Percentiles rank a stretch among this genome's conserved stretches.
Evolutionary conservation across 2,113 vertebrate species (phyloP).

Genomic region (Salvelinus sp.): DNA sequence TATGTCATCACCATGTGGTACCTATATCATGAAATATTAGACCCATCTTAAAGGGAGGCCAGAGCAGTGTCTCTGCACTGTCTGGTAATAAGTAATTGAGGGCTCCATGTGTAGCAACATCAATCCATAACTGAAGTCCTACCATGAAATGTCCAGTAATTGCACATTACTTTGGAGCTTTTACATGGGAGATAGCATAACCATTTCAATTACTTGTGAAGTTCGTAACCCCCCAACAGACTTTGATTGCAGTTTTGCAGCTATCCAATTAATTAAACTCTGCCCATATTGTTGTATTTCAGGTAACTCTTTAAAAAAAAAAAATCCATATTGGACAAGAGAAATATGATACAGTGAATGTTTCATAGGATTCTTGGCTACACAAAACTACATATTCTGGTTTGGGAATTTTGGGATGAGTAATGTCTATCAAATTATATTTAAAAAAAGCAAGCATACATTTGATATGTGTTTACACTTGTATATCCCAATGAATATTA

Average conservation of each 20-base stretch:
- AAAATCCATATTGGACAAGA: too few relatives aligned
- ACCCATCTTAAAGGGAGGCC: conserved; percentile 6
- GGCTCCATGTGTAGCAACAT: conserved; percentile 19
- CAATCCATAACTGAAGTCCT: conserved; percentile 13
- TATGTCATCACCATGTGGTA: conserved; percentile 21
- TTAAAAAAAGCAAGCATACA: too few relatives aligned
- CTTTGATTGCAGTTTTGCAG: background rate
- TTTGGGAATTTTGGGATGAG: too few relatives aligned
- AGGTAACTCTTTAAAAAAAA: background rate
- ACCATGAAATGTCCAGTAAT: conserved; percentile 33
- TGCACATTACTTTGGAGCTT: background rate
- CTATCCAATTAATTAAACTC: background rate
- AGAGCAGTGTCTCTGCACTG: conserved; percentile 19
- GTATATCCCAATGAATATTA: too few relatives aligned
- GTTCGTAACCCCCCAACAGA: background rate
- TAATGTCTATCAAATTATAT: too few relatives aligned
- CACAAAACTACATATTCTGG: too few relatives aligned
- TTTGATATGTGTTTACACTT: too few relatives aligned
- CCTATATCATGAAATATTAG: conserved; percentile 34
- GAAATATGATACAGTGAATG: too few relatives aligned
- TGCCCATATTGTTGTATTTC: background rate
- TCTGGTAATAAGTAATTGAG: conserved; percentile 32
- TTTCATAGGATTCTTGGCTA: too few relatives aligned
- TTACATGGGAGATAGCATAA: conserved; percentile 10
- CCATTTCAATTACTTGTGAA: background rate